Evolutionary conservation across 2,888 invertebrate genomes (phyloP).

Genomic region (Pammene fasciana): DNA sequence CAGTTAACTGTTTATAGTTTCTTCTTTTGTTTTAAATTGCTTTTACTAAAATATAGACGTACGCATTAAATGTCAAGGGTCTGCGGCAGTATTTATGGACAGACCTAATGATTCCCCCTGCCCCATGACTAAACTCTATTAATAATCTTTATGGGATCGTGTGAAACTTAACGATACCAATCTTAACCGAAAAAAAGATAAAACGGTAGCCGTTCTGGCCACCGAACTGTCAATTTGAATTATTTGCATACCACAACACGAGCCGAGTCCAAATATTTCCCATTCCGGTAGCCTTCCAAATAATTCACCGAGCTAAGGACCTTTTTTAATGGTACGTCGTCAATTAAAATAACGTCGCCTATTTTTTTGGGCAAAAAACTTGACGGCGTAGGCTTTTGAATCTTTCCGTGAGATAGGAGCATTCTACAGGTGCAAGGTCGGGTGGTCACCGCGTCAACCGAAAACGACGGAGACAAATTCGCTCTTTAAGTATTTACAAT

Average conservation of each 20-base stretch:
- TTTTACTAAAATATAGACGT: too few species aligned
- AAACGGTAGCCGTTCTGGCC: conserved; percentile 53
- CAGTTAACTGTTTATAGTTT: too few species aligned
- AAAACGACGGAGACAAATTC: conserved; percentile 42
- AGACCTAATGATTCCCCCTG: neutral
- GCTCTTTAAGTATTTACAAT: conserved; percentile 24
- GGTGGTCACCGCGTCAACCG: conserved; percentile 74
- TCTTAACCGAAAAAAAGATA: conserved; percentile 37
- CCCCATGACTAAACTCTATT: conserved; percentile 15
- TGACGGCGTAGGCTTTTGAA: conserved; percentile 71
- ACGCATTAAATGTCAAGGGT: too few species aligned
- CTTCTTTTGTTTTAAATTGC: too few species aligned
- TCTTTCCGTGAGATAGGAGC: conserved; percentile 74
- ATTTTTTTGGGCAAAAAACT: conserved; percentile 66
- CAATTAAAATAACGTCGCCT: conserved; percentile 77
- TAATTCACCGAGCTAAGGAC: conserved; percentile 66
- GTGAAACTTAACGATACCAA: conserved; percentile 37
- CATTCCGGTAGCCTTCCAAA: conserved; percentile 72
- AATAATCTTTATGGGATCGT: conserved; percentile 36
- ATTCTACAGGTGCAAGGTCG: conserved; percentile 77
- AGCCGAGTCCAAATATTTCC: conserved; percentile 66
- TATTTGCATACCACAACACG: conserved; percentile 72
- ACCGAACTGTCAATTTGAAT: conserved; percentile 67
- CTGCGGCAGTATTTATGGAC: neutral
- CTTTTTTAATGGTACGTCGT: conserved; percentile 67